A percentile compares a stretch with the other conserved stretches of the same genome.
phyloP scores from a whole-genome alignment of 2,113 vertebrate genomes.

The Gymnogyps californianus region DNA sequence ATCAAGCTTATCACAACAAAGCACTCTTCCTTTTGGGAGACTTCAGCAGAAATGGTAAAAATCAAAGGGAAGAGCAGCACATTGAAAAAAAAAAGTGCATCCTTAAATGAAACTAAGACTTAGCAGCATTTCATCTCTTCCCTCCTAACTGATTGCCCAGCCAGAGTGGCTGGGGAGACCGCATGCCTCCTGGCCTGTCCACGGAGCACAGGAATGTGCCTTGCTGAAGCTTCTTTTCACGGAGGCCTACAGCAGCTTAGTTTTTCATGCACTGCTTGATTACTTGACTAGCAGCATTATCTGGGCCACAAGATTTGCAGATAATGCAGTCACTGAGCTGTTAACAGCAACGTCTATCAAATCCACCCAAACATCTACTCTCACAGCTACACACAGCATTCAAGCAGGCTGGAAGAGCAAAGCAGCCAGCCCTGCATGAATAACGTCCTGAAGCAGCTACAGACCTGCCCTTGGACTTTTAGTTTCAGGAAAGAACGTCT shows the following conservation, averaged over 20 bases:
- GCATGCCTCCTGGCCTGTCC: not conserved
- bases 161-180: fast-evolving
- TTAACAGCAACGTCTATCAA: not conserved
- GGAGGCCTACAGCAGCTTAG: not conserved
- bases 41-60: constrained; percentile 1
- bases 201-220: not conserved
- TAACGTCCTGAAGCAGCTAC: not conserved
- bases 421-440: not conserved
- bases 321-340: not conserved
- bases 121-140: not conserved
- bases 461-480: not conserved
- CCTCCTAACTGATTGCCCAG: not conserved
- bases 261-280: not conserved
- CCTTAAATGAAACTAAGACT: not conserved
- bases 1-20: constrained; percentile 18
- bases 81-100: not conserved
- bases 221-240: not conserved
- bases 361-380: not conserved
- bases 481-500: not conserved
- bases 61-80: not conserved
- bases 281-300: not conserved
- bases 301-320: not conserved
- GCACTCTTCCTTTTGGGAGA: not conserved
- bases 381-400: not conserved
- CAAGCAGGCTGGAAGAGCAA: not conserved